phyloP scores from a whole-genome alignment of 1,140 invertebrate species.

The Pogonognathellus flavescens region DNA sequence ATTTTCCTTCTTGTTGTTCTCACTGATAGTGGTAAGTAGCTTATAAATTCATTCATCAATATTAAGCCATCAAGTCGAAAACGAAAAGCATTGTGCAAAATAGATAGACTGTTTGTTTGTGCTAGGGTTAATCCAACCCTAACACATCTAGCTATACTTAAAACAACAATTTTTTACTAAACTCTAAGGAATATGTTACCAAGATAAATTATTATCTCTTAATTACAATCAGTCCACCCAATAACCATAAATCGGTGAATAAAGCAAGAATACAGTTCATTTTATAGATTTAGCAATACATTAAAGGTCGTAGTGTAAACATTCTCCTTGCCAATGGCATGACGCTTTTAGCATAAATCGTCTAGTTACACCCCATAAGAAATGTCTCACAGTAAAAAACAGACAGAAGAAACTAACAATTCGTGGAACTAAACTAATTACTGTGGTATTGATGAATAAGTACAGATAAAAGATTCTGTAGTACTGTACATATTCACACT shows the following conservation, averaged over 20 bases:
- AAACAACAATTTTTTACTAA: no score
- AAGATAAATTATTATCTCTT: not conserved
- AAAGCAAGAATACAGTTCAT: not conserved
- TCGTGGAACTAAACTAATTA: no score
- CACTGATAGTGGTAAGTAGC: conserved; percentile 65
- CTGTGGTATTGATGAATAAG: no score
- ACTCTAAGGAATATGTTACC: no score
- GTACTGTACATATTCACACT: no score
- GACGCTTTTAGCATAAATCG: conserved; percentile 4
- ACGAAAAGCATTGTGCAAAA: no score
- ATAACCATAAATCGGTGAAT: no score
- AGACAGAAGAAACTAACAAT: not conserved
- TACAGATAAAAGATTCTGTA: no score
- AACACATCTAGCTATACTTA: no score
- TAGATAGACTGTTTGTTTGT: no score
- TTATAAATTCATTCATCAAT: conserved; percentile 51
- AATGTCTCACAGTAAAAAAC: not conserved
- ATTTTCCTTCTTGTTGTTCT: conserved; percentile 64
- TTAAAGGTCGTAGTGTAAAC: not conserved
- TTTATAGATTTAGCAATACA: not conserved
- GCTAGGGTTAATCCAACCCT: no score
- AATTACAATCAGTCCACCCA: not conserved
- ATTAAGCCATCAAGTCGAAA: not conserved
- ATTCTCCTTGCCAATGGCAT: not conserved
- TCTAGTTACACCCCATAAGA: not conserved